These are phyloP conservation scores for Gibbula magus DNA, from an alignment of 2,888 invertebrate genomes.

Conservation along the genomic window DNA sequence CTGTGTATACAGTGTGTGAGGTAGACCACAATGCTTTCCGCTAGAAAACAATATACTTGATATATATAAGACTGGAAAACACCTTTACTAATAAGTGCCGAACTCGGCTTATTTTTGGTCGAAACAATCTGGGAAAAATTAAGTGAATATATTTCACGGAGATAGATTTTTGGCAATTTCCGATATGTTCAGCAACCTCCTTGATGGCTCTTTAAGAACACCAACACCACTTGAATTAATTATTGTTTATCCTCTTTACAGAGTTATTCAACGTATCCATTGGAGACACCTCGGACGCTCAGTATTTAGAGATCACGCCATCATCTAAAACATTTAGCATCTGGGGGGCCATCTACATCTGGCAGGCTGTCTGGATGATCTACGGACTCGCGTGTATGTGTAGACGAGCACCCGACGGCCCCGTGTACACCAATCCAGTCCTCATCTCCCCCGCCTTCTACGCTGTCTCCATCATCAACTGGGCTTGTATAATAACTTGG, in stretches of 20 bases:
- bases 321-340: conserved; percentile 56
- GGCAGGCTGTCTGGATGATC: conserved; percentile 52
- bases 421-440: conserved; percentile 48
- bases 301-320: conserved; percentile 50
- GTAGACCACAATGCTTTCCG: no score
- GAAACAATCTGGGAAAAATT: no score
- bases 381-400: conserved; percentile 51
- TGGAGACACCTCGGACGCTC: background rate
- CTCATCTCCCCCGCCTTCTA: conserved; percentile 49
- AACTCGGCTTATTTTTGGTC: no score
- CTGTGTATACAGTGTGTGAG: no score
- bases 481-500: conserved; percentile 55
- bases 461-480: conserved; percentile 47
- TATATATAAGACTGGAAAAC: no score
- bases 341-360: conserved; percentile 53
- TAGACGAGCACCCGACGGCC: conserved; percentile 36
- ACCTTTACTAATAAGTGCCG: no score
- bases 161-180: no score
- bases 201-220: no score
- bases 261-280: background rate
- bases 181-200: no score
- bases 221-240: no score
- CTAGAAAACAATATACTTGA: no score
- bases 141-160: no score
- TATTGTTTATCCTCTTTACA: background rate